Conservation (phyloP, 2,797 vertebrate species). For the Anguilla marmorata region DNA sequence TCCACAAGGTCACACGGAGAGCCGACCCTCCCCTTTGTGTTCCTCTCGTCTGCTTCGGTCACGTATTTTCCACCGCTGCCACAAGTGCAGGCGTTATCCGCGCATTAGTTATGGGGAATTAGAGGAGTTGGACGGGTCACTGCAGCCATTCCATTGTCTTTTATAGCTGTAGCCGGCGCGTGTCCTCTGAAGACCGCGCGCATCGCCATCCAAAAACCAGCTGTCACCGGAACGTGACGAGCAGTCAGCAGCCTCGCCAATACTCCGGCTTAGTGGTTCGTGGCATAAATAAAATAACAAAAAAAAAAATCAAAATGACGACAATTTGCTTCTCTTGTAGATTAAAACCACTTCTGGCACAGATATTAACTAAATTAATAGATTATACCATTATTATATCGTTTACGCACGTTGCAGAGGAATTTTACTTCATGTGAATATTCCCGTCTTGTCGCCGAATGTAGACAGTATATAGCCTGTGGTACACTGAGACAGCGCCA, state of each 20-base stretch:
- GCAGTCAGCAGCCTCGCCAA: slow-evolving; percentile 43
- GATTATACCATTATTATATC: neutral
- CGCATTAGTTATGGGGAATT: slow-evolving; percentile 42
- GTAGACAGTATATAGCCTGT: neutral
- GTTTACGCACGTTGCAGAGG: slow-evolving; percentile 11
- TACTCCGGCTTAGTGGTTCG: slow-evolving; percentile 5
- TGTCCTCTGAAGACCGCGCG: slow-evolving; percentile 39
- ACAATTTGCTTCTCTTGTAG: neutral
- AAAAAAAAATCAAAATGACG: no score
- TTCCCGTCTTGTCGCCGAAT: slow-evolving; percentile 4
- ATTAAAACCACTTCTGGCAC: slow-evolving; percentile 15
- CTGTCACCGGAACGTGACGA: slow-evolving; percentile 48
- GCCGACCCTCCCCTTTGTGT: slow-evolving; percentile 34
- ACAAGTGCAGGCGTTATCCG: slow-evolving; percentile 37
- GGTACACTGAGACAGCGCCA: neutral
- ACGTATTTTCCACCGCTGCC: slow-evolving; percentile 40
- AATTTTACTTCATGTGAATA: slow-evolving; percentile 9
- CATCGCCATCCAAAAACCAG: slow-evolving; percentile 35
- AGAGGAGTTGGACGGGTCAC: slow-evolving; percentile 48
- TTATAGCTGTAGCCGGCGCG: slow-evolving; percentile 45
- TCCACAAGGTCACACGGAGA: slow-evolving; percentile 44
- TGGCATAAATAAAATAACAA: neutral
- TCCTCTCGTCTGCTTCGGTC: slow-evolving; percentile 42
- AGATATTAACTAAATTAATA: slow-evolving; percentile 1
- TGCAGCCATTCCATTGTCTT: slow-evolving; percentile 57